These are phyloP conservation scores for Phalacrocorax aristotelis DNA, from an alignment of 2,113 vertebrate species.

Conservation along the genomic window DNA sequence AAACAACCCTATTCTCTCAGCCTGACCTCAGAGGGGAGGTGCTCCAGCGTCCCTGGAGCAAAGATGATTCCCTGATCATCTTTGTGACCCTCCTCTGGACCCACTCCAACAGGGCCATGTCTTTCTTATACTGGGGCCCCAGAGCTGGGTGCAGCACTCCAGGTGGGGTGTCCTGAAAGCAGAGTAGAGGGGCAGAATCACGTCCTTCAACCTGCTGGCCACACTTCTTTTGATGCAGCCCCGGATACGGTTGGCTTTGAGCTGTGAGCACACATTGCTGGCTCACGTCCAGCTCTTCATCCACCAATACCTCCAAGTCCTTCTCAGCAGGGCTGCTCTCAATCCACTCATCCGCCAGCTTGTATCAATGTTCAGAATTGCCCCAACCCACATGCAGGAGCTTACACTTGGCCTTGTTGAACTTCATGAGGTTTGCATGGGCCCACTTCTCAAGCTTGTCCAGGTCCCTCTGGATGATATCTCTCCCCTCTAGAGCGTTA, in stretches of 20 bases:
- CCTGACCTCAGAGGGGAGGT: neutral
- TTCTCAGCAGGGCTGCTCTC: neutral
- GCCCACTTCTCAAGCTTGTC: neutral
- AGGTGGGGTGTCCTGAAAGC: neutral
- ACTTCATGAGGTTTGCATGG: neutral
- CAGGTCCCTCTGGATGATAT: neutral
- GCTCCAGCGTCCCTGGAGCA: neutral
- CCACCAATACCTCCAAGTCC: neutral
- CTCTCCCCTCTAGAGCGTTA: neutral
- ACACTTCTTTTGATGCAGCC: neutral
- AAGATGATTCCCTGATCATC: neutral
- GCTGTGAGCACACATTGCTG: neutral
- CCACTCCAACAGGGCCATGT: fast-evolving
- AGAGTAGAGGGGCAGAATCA: neutral
- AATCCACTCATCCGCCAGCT: neutral
- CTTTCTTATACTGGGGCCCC: neutral
- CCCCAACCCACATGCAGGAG: fast-evolving
- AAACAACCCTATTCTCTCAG: neutral
- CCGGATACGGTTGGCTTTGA: neutral
- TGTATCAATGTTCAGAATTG: neutral
- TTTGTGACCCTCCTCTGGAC: neutral
- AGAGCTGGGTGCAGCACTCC: neutral
- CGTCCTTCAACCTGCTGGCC: neutral
- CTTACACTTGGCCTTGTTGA: neutral
- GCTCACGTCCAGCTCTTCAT: neutral